A percentile compares a stretch with the other conserved stretches of the same genome.
Conservation (phyloP, 2,888 invertebrate species). For the Acheta domesticus region DNA sequence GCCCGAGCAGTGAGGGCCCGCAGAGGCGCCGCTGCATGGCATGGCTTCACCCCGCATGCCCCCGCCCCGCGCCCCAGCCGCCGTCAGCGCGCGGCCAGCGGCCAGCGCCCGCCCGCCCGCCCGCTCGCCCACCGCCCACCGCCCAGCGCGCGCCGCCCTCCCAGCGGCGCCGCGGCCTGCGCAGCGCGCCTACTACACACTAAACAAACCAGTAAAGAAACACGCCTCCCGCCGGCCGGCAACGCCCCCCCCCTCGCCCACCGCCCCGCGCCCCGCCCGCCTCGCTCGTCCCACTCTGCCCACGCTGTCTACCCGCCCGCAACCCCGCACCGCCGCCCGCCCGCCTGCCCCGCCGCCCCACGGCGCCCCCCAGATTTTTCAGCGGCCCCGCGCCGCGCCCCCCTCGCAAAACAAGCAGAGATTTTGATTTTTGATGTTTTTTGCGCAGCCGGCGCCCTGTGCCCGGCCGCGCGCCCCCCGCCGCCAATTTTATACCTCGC, state of each 20-base stretch:
- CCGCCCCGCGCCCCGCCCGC: not conserved
- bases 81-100: not conserved
- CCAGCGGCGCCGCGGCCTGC: not conserved
- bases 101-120: not conserved
- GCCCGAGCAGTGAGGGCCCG: slow-evolving; percentile 8
- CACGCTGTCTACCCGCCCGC: not conserved
- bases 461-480: not conserved
- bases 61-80: not conserved
- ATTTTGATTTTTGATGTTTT: not conserved
- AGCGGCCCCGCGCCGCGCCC: not conserved
- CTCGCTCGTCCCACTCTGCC: not conserved
- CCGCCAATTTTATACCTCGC: not conserved
- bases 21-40: not conserved
- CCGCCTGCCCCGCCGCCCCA: not conserved
- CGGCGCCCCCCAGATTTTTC: not conserved
- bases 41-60: slow-evolving; percentile 8
- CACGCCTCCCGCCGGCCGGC: not conserved
- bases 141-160: not conserved
- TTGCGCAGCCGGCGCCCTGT: not conserved
- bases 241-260: not conserved
- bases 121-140: not conserved
- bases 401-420: not conserved
- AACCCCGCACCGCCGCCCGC: not conserved
- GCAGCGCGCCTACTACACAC: not conserved
- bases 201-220: slow-evolving; percentile 1